Conservation (phyloP, 2,797 vertebrate species). For the Cirrhinus mrigala region DNA sequence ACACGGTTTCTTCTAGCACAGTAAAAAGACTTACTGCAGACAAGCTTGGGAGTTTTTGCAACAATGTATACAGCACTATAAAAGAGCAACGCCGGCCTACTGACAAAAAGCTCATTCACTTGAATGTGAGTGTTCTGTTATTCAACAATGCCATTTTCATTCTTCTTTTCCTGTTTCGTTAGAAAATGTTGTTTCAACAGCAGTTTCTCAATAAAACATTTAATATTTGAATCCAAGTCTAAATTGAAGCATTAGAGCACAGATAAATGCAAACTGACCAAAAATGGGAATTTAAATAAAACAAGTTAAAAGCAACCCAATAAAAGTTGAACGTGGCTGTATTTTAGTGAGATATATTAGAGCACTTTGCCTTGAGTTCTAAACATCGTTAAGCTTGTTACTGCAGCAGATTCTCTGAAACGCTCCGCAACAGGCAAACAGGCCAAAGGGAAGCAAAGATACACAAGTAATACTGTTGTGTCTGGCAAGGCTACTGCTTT, state of each 20-base stretch:
- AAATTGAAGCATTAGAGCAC: not conserved
- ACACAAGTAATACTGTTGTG: too few species aligned
- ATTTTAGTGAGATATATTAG: not conserved
- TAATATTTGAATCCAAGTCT: not conserved
- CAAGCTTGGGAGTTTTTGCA: not conserved
- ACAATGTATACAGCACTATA: too few species aligned
- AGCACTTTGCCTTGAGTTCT: slow-evolving; percentile 19
- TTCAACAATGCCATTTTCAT: not conserved
- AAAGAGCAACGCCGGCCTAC: not conserved
- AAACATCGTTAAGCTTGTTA: slow-evolving; percentile 13
- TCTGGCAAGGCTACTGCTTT: not conserved
- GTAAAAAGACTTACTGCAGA: not conserved
- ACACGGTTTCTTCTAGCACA: slow-evolving; percentile 42
- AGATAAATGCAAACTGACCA: slow-evolving; percentile 19
- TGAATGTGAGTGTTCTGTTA: not conserved
- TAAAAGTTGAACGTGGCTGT: not conserved
- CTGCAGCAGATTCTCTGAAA: not conserved
- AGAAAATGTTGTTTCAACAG: not conserved
- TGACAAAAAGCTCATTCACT: not conserved
- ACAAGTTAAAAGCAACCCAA: slow-evolving; percentile 2
- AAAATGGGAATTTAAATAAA: slow-evolving; percentile 17
- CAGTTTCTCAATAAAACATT: not conserved
- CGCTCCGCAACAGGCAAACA: not conserved
- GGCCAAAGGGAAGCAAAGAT: not conserved
- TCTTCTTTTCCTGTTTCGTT: not conserved